Percentiles rank a stretch among this genome's conserved stretches.
Evolutionary conservation across 2,888 invertebrate species (phyloP).

Genomic region (Epinotia bilunana): DNA sequence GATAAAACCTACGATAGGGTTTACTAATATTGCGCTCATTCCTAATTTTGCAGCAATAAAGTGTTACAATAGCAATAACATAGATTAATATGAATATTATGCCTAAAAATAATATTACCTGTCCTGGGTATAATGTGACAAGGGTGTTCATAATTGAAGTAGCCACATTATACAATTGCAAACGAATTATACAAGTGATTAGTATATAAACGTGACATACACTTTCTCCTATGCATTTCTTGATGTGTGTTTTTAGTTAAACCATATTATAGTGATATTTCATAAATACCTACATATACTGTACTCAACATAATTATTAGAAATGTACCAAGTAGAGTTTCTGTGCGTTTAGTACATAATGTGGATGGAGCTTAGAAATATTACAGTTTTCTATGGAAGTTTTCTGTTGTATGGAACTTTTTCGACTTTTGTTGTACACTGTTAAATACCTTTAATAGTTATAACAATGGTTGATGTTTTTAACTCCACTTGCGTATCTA

Average conservation of each 20-base stretch:
- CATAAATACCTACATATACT: not conserved
- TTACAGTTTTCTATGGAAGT: too few species aligned
- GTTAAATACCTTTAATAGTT: not conserved
- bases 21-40: too few species aligned
- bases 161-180: not conserved
- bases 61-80: not conserved
- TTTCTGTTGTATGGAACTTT: not conserved
- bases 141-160: not conserved
- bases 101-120: not conserved
- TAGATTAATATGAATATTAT: not conserved
- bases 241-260: not conserved
- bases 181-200: not conserved
- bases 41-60: not conserved
- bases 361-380: not conserved
- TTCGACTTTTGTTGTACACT: not conserved
- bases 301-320: constrained; percentile 26
- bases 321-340: constrained; percentile 21
- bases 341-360: constrained; percentile 20
- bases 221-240: not conserved
- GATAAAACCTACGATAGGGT: too few species aligned
- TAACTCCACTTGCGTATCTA: not conserved
- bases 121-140: not conserved
- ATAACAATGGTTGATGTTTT: not conserved
- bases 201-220: not conserved
- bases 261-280: constrained; percentile 11